These are phyloP conservation scores for Lethrus apterus DNA, from an alignment of 1,140 invertebrate genomes.

Conservation along the genomic window DNA sequence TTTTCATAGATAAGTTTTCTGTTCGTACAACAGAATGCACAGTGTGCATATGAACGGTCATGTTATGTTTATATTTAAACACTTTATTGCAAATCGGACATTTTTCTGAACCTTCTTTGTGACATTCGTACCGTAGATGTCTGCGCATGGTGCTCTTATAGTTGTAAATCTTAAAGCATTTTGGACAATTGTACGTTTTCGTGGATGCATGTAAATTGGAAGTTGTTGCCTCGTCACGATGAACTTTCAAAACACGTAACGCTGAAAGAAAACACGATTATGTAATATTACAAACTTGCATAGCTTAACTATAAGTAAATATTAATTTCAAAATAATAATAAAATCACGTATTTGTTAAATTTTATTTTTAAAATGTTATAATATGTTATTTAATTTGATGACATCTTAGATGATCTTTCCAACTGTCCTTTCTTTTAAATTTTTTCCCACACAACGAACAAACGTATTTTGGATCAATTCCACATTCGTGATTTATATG, in stretches of 20 bases:
- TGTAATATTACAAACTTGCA: neutral
- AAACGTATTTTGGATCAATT: conserved; percentile 42
- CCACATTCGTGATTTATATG: conserved; percentile 49
- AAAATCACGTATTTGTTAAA: neutral
- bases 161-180: conserved; percentile 43
- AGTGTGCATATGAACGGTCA: conserved; percentile 32
- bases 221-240: too few relatives aligned
- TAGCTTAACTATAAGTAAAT: neutral
- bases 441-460: conserved; percentile 39
- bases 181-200: conserved; percentile 33
- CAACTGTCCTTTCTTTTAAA: conserved; percentile 31
- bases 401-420: conserved; percentile 26
- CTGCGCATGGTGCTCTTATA: conserved; percentile 39
- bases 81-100: conserved; percentile 37
- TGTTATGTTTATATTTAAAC: conserved; percentile 28
- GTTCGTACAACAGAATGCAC: conserved; percentile 18
- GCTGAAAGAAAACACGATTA: neutral
- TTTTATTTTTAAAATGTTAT: neutral
- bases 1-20: too few relatives aligned
- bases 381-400: conserved; percentile 13
- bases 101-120: conserved; percentile 45
- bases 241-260: too few relatives aligned
- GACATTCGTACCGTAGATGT: conserved; percentile 47
- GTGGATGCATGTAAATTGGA: neutral
- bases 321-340: neutral